These are phyloP conservation scores for Clarias magur DNA, from an alignment of 2,113 vertebrate genomes.

Conservation along the genomic window DNA sequence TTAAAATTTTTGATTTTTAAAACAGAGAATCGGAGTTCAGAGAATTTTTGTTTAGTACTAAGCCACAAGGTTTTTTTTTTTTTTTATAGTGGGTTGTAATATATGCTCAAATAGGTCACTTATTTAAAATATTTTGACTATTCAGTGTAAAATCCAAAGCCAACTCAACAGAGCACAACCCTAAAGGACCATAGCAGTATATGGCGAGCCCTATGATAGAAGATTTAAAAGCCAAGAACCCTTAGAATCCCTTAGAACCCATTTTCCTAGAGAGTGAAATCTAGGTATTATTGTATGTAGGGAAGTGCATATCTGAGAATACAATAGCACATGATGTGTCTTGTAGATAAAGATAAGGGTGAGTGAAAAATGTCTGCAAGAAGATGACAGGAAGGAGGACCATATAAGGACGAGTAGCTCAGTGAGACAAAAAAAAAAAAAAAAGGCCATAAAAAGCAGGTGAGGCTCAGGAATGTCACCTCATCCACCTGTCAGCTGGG, in stretches of 20 bases:
- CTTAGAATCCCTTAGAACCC: not conserved
- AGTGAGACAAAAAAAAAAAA: slow-evolving; percentile 15
- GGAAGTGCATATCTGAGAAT: not conserved
- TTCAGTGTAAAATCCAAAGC: not conserved
- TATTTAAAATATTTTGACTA: not conserved
- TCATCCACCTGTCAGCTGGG: slow-evolving; percentile 22
- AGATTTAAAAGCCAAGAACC: not conserved
- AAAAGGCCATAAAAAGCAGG: slow-evolving; percentile 3
- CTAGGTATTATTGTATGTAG: not conserved
- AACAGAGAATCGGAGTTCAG: no score
- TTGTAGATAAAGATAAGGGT: not conserved
- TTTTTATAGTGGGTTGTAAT: no score
- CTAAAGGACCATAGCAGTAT: not conserved
- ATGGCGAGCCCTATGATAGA: not conserved
- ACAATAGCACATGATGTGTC: no score
- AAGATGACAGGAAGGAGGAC: slow-evolving; percentile 1
- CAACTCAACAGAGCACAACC: not conserved
- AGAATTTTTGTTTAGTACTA: no score
- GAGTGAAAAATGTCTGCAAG: slow-evolving; percentile 17
- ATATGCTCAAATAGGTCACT: no score
- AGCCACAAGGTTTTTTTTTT: no score
- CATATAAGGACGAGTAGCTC: slow-evolving; percentile 11
- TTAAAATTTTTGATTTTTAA: no score
- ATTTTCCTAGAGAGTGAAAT: not conserved
- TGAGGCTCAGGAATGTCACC: slow-evolving; percentile 35